Evolutionary conservation across 2,888 invertebrate species (phyloP).

Genomic region (Scaptomyza tumidula): DNA sequence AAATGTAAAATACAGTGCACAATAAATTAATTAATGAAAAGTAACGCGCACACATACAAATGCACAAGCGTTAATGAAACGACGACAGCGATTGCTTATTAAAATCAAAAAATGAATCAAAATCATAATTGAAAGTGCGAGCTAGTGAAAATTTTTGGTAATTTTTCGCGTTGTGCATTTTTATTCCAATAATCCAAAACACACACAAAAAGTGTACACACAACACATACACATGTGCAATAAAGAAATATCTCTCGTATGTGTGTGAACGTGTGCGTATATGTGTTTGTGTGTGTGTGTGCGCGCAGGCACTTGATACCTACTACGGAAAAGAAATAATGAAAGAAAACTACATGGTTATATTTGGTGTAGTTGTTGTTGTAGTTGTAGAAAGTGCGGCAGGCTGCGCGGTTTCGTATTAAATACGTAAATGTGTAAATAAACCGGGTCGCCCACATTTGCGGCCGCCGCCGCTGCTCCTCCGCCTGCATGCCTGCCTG

Average conservation of each 20-base stretch:
- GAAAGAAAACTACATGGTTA: conserved; percentile 35
- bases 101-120: conserved; percentile 6
- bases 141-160: conserved; percentile 26
- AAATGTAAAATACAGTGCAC: conserved; percentile 13
- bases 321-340: conserved; percentile 38
- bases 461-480: conserved; percentile 8
- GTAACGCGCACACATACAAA: conserved; percentile 10
- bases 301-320: conserved; percentile 61
- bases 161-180: conserved; percentile 49
- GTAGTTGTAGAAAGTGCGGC: conserved; percentile 63
- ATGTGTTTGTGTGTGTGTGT: conserved; percentile 39
- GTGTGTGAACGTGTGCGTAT: conserved; percentile 11
- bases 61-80: conserved; percentile 3
- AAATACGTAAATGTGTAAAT: conserved; percentile 69
- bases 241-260: conserved; percentile 17
- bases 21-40: conserved; percentile 14
- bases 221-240: conserved; percentile 16
- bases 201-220: conserved; percentile 16
- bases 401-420: conserved; percentile 53
- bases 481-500: background rate
- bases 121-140: conserved; percentile 44
- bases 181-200: conserved; percentile 29
- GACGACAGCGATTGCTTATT: conserved; percentile 36
- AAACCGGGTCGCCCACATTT: conserved; percentile 70
- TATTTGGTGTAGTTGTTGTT: conserved; percentile 35